Evolutionary conservation across 1,140 invertebrate genomes (phyloP), one percentile per base, ranked within the genome.

Genomic region (Aradophagus sp.): DNA sequence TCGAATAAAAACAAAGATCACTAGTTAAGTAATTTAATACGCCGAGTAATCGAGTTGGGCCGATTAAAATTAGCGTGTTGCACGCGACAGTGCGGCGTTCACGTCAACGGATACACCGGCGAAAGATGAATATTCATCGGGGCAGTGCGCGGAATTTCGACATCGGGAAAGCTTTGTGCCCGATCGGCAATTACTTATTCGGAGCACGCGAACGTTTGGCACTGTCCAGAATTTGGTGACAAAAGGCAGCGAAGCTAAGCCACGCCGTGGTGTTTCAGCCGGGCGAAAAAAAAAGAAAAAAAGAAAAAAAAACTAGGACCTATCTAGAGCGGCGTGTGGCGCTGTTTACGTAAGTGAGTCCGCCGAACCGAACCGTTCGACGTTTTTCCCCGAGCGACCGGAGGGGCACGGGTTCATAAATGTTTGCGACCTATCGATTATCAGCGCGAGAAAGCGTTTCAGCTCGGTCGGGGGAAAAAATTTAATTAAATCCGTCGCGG

Each of bases 141-240:
- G 14, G n/a, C 45, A 61, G 12, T 45, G 47, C 13, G 27, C 26
- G 50, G 23, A 53, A 55, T 50, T 50, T 62, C 48, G 56, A 55
- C 39, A 27, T 48, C 32, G 45, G 44, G 69, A 77, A 69, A 70
- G 75, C 56, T 73, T 70, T 29, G 66, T 68, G 41, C 61, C 19
- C 66, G 66, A 77, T 68, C 66, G 44, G 19, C 39, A 47, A 74
- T 75, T 75, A 74, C 63, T 48, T 70, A 74, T 77, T 71, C 76
- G 39, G 34, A 48, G 56, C 75, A 75, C 59, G 59, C 35, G 41
- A 35, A 23, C 73, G 53, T 55, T 72, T 75, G 55, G 59, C 62
- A 62, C 45, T 56, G 70, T 56, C 61, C 69, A 56, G 56, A 66
- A 72, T 72, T 61, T 29, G 17, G 50, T 56, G 55, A 66, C 61